Conservation (phyloP, 2,113 vertebrate species). For the Myrmecobius fasciatus region DNA sequence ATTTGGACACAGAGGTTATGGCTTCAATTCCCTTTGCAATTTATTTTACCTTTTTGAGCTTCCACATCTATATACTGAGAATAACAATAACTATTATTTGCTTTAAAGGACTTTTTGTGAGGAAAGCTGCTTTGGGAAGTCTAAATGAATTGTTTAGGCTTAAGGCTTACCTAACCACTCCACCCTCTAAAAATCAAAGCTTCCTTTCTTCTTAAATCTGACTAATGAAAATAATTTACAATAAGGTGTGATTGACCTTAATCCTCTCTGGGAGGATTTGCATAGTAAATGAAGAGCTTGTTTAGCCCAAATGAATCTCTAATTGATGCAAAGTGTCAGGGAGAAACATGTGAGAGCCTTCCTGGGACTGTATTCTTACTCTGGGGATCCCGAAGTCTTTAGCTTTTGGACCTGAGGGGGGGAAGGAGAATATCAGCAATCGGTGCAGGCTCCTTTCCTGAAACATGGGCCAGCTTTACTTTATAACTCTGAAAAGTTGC, state of each 20-base stretch:
- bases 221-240: neutral
- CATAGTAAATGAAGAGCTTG: conserved; percentile 1
- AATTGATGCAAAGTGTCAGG: neutral
- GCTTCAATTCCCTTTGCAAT: neutral
- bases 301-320: neutral
- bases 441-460: neutral
- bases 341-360: neutral
- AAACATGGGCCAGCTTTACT: neutral
- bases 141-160: neutral
- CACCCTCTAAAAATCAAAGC: neutral
- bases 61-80: neutral
- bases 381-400: neutral
- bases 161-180: neutral
- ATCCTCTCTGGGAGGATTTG: neutral
- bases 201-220: neutral
- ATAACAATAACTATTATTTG: neutral
- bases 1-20: neutral
- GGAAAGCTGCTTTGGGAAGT: neutral
- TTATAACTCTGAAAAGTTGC: neutral
- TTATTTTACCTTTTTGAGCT: neutral
- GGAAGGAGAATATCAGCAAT: neutral
- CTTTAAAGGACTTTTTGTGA: neutral
- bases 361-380: neutral
- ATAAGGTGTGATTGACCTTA: neutral
- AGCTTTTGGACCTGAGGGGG: neutral